phyloP scores from a whole-genome alignment of 2,888 invertebrate species.

The Ernsta delagoae region DNA sequence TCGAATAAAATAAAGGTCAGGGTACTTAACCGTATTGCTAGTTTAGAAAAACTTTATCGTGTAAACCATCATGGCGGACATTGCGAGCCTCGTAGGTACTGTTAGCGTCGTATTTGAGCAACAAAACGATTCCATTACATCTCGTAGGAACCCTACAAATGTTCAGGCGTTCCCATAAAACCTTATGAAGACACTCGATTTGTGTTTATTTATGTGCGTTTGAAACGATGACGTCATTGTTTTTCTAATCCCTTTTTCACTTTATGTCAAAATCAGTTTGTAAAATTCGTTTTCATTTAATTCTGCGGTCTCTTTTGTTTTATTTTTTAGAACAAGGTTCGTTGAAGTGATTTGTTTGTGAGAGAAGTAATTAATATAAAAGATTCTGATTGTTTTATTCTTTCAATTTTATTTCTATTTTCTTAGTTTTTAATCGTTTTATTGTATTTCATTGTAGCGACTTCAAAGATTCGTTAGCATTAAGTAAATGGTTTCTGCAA shows the following conservation, averaged over 20 bases:
- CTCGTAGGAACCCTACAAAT: background rate
- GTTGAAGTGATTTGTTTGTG: background rate
- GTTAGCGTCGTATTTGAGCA: too few relatives aligned
- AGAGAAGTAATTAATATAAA: background rate
- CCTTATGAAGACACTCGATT: conserved; percentile 61
- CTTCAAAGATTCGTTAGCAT: background rate
- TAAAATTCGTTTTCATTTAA: background rate
- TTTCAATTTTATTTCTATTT: background rate
- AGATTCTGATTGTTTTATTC: background rate
- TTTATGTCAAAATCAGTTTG: conserved; percentile 2
- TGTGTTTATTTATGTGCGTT: conserved; percentile 41
- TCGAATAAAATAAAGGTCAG: too few relatives aligned
- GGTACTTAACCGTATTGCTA: too few relatives aligned
- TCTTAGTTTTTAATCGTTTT: background rate
- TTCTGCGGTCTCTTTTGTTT: conserved; percentile 5
- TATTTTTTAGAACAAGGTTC: background rate
- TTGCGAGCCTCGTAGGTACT: too few relatives aligned
- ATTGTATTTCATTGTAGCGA: background rate
- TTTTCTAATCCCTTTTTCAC: conserved; percentile 31
- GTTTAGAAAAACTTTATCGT: too few relatives aligned
- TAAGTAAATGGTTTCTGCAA: background rate
- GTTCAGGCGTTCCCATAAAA: conserved; percentile 45
- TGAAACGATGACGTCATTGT: conserved; percentile 29
- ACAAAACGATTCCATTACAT: too few relatives aligned
- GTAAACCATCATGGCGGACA: too few relatives aligned